Percentiles rank a stretch among this genome's conserved stretches.
Evolutionary conservation across 1,140 invertebrate species (phyloP).

Genomic region (Anastatus disparis): DNA sequence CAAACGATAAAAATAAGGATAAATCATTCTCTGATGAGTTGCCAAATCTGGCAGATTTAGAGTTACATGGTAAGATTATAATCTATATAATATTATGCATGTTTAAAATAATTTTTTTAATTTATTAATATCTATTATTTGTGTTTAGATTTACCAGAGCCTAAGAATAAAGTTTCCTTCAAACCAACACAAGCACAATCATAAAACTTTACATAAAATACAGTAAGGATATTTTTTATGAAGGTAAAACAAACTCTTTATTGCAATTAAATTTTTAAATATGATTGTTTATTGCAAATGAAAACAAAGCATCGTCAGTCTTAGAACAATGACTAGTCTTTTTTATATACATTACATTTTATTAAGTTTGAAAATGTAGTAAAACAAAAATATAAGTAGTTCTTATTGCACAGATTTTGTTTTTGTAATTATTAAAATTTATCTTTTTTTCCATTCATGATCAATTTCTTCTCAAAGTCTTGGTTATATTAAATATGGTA

Average conservation of each 20-base stretch:
- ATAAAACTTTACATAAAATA: too few species aligned
- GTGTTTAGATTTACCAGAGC: constrained; percentile 41
- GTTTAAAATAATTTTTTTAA: background rate
- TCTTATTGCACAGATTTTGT: too few species aligned
- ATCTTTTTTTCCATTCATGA: background rate
- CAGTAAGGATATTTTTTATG: too few species aligned
- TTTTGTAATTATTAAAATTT: too few species aligned
- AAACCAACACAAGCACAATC: background rate
- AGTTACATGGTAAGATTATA: constrained; percentile 44
- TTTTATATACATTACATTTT: constrained; percentile 6
- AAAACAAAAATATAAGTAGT: background rate
- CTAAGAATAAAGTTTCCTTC: constrained; percentile 10
- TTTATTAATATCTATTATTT: background rate
- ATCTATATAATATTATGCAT: background rate
- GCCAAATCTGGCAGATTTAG: constrained; percentile 42
- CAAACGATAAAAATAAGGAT: constrained; percentile 16
- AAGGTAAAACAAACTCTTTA: constrained; percentile 13
- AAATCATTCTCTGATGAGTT: constrained; percentile 42
- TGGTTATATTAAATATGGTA: too few species aligned
- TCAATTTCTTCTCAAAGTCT: too few species aligned
- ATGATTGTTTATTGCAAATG: constrained; percentile 9
- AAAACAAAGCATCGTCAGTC: constrained; percentile 26
- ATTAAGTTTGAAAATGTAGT: background rate
- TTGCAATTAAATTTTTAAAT: background rate
- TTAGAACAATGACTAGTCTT: constrained; percentile 36